Evolutionary conservation across 2,797 vertebrate species (phyloP).

Genomic region (Varecia variegata): DNA sequence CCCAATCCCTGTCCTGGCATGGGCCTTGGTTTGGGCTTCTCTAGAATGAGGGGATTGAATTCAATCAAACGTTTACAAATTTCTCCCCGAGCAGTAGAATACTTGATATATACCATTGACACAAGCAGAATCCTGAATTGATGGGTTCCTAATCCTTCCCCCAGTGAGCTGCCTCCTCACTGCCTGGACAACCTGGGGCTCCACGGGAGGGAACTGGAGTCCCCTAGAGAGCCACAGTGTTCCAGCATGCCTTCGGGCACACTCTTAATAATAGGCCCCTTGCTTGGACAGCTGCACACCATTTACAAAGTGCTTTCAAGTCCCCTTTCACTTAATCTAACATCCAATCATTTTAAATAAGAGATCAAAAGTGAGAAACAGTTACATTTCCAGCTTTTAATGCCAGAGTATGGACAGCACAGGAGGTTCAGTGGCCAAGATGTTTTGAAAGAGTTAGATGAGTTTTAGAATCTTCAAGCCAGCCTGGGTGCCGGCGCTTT

Average conservation of each 20-base stretch:
- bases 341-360: neutral
- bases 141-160: neutral
- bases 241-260: neutral
- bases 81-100: neutral
- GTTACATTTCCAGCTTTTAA: neutral
- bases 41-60: neutral
- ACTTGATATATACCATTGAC: neutral
- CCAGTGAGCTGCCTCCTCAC: neutral
- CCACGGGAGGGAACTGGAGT: neutral
- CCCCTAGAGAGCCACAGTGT: neutral
- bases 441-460: neutral
- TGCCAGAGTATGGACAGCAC: neutral
- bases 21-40: neutral
- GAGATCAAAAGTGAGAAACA: neutral
- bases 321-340: neutral
- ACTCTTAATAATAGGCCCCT: neutral
- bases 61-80: neutral
- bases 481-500: neutral
- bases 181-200: neutral
- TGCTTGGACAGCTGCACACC: neutral
- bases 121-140: neutral
- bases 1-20: neutral
- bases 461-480: neutral
- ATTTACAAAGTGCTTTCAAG: neutral
- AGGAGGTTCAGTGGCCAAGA: neutral